phyloP scores from a whole-genome alignment of 2,113 vertebrate species.

The Cynocephalus volans region DNA sequence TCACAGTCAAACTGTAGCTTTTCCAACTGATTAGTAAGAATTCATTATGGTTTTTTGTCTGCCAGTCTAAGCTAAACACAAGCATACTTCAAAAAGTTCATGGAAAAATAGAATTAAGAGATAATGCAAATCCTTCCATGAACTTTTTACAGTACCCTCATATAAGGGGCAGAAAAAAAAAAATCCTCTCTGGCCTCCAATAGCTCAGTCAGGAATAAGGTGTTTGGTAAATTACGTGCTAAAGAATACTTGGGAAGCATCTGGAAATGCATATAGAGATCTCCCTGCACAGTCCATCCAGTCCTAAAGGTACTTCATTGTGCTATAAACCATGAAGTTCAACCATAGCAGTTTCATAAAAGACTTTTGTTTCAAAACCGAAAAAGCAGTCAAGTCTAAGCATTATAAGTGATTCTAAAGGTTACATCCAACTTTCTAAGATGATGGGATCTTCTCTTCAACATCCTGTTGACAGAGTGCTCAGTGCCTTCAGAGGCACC shows the following conservation, averaged over 20 bases:
- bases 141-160: too few relatives aligned
- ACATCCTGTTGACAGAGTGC: background rate
- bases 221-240: background rate
- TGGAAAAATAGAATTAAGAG: too few relatives aligned
- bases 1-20: background rate
- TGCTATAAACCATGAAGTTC: background rate
- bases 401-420: background rate
- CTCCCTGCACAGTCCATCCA: background rate
- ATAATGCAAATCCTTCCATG: too few relatives aligned
- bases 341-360: background rate
- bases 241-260: background rate
- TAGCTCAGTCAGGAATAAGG: slow-evolving; percentile 10
- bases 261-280: background rate
- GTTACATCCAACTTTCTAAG: background rate
- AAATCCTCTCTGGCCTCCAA: background rate
- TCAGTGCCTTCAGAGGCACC: background rate
- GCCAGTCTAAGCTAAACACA: slow-evolving; percentile 26
- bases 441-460: background rate
- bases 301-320: background rate
- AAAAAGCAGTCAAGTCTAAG: background rate
- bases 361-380: slow-evolving; percentile 29
- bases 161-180: background rate
- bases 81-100: too few relatives aligned
- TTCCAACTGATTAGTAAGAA: background rate
- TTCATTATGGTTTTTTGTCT: background rate